These are phyloP conservation scores for Hylaeus anthracinus DNA, from an alignment of 1,140 invertebrate genomes.

Conservation along the genomic window DNA sequence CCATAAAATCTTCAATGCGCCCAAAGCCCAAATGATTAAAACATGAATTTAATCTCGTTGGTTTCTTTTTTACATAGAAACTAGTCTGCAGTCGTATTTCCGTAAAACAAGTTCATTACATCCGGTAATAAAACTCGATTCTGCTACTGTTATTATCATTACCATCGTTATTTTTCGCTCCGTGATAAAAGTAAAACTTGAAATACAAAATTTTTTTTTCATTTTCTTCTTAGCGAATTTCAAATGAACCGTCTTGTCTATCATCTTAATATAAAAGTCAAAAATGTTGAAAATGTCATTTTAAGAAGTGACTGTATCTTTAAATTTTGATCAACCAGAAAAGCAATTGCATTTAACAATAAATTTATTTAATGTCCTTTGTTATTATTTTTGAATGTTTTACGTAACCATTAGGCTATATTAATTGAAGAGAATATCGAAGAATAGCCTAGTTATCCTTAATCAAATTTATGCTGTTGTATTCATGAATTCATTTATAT, in stretches of 20 bases:
- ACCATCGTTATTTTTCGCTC: background rate
- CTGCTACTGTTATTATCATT: background rate
- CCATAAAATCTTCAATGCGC: slow-evolving; percentile 24
- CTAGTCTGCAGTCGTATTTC: background rate
- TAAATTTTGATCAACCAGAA: background rate
- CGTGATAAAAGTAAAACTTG: background rate
- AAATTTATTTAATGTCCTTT: background rate
- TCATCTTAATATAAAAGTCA: background rate
- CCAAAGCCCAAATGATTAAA: slow-evolving; percentile 24
- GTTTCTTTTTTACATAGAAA: too few species aligned
- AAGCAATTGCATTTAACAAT: background rate
- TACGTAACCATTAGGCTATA: background rate
- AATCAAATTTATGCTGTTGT: slow-evolving; percentile 22
- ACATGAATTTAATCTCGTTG: slow-evolving; percentile 21
- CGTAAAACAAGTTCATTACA: background rate
- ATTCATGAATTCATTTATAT: slow-evolving; percentile 41
- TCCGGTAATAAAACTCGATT: background rate
- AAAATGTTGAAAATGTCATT: background rate
- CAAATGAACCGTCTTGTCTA: background rate
- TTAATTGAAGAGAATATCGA: background rate
- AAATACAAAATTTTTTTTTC: background rate
- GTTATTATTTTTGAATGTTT: background rate
- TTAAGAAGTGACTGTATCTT: background rate
- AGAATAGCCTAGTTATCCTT: background rate
- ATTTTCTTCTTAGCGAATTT: background rate